Percentiles rank a stretch among this genome's conserved stretches.
Conservation (phyloP, 2,888 invertebrate genomes). For the Drosophila mercatorum region DNA sequence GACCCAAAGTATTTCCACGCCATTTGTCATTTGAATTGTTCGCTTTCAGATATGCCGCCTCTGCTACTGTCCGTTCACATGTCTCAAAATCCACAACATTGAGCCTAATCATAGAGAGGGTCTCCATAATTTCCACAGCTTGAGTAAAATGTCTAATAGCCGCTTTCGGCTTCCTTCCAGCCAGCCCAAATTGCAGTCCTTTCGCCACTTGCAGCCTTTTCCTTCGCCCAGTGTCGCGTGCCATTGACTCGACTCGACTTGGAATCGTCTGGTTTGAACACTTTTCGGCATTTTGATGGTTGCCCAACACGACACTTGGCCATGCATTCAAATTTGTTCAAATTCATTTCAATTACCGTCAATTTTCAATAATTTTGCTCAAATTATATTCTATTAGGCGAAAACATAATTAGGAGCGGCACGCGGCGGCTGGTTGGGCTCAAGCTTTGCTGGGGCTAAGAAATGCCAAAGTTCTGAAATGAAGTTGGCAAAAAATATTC, state of each 20-base stretch:
- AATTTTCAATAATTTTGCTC: constrained; percentile 78
- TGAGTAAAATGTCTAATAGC: constrained; percentile 70
- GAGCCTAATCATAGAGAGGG: constrained; percentile 61
- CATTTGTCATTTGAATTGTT: neutral
- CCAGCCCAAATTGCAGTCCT: constrained; percentile 52
- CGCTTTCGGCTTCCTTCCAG: constrained; percentile 19
- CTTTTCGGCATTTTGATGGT: constrained; percentile 71
- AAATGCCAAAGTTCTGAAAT: neutral
- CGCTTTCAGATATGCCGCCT: neutral
- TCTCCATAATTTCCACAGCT: constrained; percentile 63
- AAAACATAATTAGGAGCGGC: constrained; percentile 51
- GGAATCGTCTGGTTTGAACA: constrained; percentile 44
- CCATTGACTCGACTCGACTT: constrained; percentile 25
- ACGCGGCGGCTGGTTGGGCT: constrained; percentile 17
- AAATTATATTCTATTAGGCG: constrained; percentile 75
- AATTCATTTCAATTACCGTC: constrained; percentile 80
- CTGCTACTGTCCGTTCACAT: neutral
- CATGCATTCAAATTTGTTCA: constrained; percentile 77
- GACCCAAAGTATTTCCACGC: neutral
- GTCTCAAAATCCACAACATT: constrained; percentile 50
- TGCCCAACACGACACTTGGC: constrained; percentile 62
- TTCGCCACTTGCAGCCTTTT: constrained; percentile 2
- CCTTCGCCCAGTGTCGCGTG: constrained; percentile 59
- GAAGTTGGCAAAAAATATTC: too few species aligned
- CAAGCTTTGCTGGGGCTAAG: neutral